A percentile compares a stretch with the other conserved stretches of the same genome.
phyloP scores from a whole-genome alignment of 1,140 invertebrate genomes.

The Scaptomyza graminum region DNA sequence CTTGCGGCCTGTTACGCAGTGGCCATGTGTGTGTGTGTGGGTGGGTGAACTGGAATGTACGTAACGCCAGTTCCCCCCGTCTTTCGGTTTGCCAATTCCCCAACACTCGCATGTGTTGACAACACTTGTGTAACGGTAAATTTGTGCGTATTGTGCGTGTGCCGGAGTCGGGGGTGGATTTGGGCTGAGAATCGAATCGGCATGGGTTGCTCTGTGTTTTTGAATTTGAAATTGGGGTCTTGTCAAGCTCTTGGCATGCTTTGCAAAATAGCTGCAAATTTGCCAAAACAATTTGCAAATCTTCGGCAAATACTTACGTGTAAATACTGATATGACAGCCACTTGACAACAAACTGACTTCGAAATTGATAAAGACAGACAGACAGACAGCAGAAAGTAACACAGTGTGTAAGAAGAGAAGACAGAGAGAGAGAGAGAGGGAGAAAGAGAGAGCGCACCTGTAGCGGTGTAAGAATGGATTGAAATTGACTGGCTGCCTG shows the following conservation, averaged over 20 bases:
- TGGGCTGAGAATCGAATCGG: background rate
- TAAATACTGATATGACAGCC: slow-evolving; percentile 81
- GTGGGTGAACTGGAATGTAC: slow-evolving; percentile 44
- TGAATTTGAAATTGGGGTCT: slow-evolving; percentile 42
- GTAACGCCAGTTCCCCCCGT: slow-evolving; percentile 23
- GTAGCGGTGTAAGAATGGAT: background rate
- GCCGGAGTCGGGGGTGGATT: background rate
- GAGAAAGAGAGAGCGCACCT: slow-evolving; percentile 23
- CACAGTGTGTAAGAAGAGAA: background rate
- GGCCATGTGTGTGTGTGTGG: slow-evolving; percentile 29
- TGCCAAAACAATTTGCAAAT: slow-evolving; percentile 82
- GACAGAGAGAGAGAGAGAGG: background rate
- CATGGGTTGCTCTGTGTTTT: slow-evolving; percentile 12
- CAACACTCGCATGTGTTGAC: slow-evolving; percentile 74
- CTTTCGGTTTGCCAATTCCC: background rate
- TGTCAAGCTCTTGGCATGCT: slow-evolving; percentile 46
- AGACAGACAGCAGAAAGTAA: background rate
- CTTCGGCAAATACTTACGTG: slow-evolving; percentile 75
- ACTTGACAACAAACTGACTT: slow-evolving; percentile 47
- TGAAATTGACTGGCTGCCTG: background rate
- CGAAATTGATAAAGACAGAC: slow-evolving; percentile 37
- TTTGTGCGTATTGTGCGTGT: slow-evolving; percentile 76
- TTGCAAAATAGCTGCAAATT: slow-evolving; percentile 72
- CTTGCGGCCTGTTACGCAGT: slow-evolving; percentile 76
- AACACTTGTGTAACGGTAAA: slow-evolving; percentile 81